Percentiles rank a stretch among this genome's conserved stretches.
Evolutionary conservation across 2,888 invertebrate genomes (phyloP).

Genomic region (Pilophorus perplexus): DNA sequence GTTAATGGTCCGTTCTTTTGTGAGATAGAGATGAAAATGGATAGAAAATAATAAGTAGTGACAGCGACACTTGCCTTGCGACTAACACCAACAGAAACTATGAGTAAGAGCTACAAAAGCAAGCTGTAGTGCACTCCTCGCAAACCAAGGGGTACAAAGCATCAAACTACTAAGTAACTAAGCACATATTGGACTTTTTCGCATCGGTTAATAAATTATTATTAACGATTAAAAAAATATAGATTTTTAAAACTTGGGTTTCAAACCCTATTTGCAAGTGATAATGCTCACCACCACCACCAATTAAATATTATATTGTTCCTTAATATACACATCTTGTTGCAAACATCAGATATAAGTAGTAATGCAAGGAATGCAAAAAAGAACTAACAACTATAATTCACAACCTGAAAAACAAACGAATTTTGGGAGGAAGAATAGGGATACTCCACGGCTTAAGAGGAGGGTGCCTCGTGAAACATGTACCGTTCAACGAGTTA

Average conservation of each 20-base stretch:
- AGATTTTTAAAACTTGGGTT: background rate
- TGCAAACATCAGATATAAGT: too few species aligned
- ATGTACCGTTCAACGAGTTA: background rate
- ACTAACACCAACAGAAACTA: slow-evolving; percentile 47
- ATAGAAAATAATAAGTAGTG: slow-evolving; percentile 26
- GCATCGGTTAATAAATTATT: background rate
- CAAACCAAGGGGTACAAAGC: slow-evolving; percentile 46
- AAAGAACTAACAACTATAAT: slow-evolving; percentile 5
- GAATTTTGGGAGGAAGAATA: slow-evolving; percentile 11
- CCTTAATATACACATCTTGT: slow-evolving; percentile 28
- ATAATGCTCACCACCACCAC: slow-evolving; percentile 26
- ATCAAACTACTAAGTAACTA: slow-evolving; percentile 43
- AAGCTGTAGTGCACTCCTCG: slow-evolving; percentile 47
- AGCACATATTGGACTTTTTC: slow-evolving; percentile 24
- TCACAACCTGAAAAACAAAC: background rate
- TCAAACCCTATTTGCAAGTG: background rate
- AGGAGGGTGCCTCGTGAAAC: background rate
- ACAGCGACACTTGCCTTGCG: slow-evolving; percentile 43
- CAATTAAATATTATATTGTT: slow-evolving; percentile 20
- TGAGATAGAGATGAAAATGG: slow-evolving; percentile 41
- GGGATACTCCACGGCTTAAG: slow-evolving; percentile 10
- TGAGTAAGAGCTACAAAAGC: slow-evolving; percentile 43
- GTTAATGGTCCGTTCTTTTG: slow-evolving; percentile 47
- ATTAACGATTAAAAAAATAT: slow-evolving; percentile 9
- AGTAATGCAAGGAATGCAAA: slow-evolving; percentile 28